These are phyloP conservation scores for Chauna torquata DNA, from an alignment of 2,113 vertebrate species.

Conservation along the genomic window DNA sequence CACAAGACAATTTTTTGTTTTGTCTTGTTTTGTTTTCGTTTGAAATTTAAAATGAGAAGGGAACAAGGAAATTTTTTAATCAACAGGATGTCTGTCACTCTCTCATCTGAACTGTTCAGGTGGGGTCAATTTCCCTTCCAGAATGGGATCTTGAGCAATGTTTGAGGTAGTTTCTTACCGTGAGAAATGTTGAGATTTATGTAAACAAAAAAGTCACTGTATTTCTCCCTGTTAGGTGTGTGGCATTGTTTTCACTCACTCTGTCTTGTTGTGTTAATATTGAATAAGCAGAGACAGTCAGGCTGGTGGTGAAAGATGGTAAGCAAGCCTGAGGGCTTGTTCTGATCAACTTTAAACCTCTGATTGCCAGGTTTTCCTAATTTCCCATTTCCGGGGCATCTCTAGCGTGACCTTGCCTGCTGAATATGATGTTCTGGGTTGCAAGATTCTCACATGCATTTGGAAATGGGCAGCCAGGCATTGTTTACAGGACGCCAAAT, in stretches of 20 bases:
- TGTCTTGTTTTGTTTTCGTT: background rate
- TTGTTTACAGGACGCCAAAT: constrained; percentile 83
- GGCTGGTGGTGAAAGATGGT: constrained; percentile 80
- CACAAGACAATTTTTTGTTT: background rate
- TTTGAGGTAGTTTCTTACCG: constrained; percentile 53
- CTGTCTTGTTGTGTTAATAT: constrained; percentile 72
- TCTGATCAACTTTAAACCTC: constrained; percentile 75
- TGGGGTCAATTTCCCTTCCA: constrained; percentile 20
- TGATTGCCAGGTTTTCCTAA: constrained; percentile 90
- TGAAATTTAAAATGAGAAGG: constrained; percentile 33
- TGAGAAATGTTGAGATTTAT: constrained; percentile 74
- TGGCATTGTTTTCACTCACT: constrained; percentile 77
- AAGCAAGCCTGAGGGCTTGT: constrained; percentile 81
- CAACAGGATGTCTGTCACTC: constrained; percentile 53
- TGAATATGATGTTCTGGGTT: constrained; percentile 82
- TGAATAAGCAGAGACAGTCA: constrained; percentile 77
- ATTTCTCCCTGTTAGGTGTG: constrained; percentile 70
- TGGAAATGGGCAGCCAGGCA: constrained; percentile 80
- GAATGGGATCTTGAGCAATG: constrained; percentile 4
- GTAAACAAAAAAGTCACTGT: constrained; percentile 77
- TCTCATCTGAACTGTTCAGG: constrained; percentile 25
- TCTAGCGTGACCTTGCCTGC: constrained; percentile 81
- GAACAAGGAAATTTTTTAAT: constrained; percentile 47
- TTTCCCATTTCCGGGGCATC: constrained; percentile 89
- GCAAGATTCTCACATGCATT: constrained; percentile 80